These are phyloP conservation scores for Squalus acanthias DNA, from an alignment of 2,797 vertebrate species.

Conservation along the genomic window DNA sequence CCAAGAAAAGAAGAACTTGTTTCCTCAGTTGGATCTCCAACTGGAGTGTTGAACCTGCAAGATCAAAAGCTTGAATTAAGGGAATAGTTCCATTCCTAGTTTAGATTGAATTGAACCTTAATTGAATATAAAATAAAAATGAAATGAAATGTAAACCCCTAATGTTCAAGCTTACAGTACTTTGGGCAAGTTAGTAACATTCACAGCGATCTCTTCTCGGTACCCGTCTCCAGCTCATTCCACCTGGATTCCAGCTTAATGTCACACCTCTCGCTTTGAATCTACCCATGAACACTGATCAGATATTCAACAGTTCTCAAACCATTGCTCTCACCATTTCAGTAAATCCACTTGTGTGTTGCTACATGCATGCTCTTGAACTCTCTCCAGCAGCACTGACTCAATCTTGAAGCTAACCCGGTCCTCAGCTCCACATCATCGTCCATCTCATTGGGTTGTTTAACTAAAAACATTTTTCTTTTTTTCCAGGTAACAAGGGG, in stretches of 20 bases:
- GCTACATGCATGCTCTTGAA: background rate
- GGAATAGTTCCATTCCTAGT: background rate
- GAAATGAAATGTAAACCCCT: background rate
- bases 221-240: background rate
- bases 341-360: background rate
- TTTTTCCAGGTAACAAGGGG: background rate
- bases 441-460: background rate
- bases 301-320: background rate
- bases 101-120: background rate
- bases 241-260: background rate
- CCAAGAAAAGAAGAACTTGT: background rate
- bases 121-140: background rate
- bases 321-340: background rate
- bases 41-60: background rate
- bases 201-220: background rate
- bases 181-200: background rate
- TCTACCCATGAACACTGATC: background rate
- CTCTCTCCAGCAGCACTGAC: background rate
- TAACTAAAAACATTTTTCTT: background rate
- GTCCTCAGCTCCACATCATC: background rate
- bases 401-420: background rate
- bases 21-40: background rate
- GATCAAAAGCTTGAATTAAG: conserved; percentile 17
- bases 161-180: background rate
- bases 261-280: background rate